These are phyloP conservation scores for Drosophila multiciliata DNA, from an alignment of 2,888 invertebrate genomes.

Conservation along the genomic window DNA sequence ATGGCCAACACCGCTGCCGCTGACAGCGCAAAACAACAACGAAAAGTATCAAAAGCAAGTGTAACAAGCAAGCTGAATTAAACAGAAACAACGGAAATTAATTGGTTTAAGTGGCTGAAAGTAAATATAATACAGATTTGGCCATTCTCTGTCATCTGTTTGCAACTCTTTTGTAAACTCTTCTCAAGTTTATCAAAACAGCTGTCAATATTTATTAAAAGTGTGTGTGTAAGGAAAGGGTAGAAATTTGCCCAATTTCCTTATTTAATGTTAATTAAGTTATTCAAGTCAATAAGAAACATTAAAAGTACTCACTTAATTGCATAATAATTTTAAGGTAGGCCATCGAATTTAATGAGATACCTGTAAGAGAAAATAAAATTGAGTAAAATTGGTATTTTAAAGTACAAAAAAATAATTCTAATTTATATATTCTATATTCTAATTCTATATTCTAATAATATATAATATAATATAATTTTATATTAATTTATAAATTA, in stretches of 20 bases:
- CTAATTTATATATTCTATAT: no score
- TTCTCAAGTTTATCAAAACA: conserved; percentile 1
- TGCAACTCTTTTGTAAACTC: conserved; percentile 13
- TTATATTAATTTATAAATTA: no score
- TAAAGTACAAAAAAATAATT: neutral
- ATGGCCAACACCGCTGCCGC: conserved; percentile 52
- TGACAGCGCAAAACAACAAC: conserved; percentile 54
- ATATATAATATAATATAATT: no score
- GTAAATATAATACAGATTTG: conserved; percentile 60
- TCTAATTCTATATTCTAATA: no score
- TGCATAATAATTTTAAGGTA: neutral
- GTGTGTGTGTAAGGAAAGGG: neutral
- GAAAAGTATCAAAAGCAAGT: conserved; percentile 22
- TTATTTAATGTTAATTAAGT: neutral
- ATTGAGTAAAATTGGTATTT: neutral
- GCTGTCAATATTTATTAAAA: neutral
- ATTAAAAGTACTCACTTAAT: neutral
- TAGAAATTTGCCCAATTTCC: neutral
- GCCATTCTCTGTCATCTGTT: conserved; percentile 21
- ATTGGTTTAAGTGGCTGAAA: conserved; percentile 67
- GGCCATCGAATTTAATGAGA: no score
- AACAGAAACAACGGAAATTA: conserved; percentile 62
- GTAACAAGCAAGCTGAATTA: conserved; percentile 50
- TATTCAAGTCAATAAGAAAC: neutral
- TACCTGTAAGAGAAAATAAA: neutral